These are phyloP conservation scores for Olivierus martensii DNA, from an alignment of 1,140 invertebrate species.

Conservation along the genomic window DNA sequence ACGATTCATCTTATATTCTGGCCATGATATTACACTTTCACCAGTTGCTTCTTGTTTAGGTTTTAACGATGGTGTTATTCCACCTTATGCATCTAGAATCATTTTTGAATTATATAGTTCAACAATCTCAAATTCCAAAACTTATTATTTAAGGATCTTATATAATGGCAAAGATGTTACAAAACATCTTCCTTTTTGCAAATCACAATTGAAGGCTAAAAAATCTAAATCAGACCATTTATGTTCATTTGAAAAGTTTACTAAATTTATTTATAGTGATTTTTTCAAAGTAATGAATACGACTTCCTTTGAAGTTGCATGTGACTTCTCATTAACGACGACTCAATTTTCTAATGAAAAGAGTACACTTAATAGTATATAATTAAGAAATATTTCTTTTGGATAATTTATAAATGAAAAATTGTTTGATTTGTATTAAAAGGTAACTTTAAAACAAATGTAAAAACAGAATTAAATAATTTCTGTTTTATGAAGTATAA, in stretches of 20 bases:
- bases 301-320: slow-evolving; percentile 14
- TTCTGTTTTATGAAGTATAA: too few relatives aligned
- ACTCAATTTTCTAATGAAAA: slow-evolving; percentile 8
- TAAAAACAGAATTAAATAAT: too few relatives aligned
- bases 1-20: slow-evolving; percentile 72
- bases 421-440: too few relatives aligned
- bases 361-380: too few relatives aligned
- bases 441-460: too few relatives aligned
- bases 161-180: slow-evolving; percentile 80
- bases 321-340: slow-evolving; percentile 4
- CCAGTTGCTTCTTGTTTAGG: slow-evolving; percentile 65
- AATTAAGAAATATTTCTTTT: too few relatives aligned
- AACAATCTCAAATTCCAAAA: slow-evolving; percentile 27
- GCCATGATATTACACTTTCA: slow-evolving; percentile 77
- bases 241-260: slow-evolving; percentile 28
- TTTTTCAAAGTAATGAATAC: slow-evolving; percentile 13
- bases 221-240: slow-evolving; percentile 2
- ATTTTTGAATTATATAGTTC: slow-evolving; percentile 52
- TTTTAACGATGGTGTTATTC: slow-evolving; percentile 41
- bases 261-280: slow-evolving; percentile 23
- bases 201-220: background rate
- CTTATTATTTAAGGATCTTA: slow-evolving; percentile 65
- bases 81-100: slow-evolving; percentile 66
- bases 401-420: too few relatives aligned
- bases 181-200: slow-evolving; percentile 60